These are phyloP conservation scores for Triops longicaudatus DNA, from an alignment of 1,140 invertebrate species.

Conservation along the genomic window DNA sequence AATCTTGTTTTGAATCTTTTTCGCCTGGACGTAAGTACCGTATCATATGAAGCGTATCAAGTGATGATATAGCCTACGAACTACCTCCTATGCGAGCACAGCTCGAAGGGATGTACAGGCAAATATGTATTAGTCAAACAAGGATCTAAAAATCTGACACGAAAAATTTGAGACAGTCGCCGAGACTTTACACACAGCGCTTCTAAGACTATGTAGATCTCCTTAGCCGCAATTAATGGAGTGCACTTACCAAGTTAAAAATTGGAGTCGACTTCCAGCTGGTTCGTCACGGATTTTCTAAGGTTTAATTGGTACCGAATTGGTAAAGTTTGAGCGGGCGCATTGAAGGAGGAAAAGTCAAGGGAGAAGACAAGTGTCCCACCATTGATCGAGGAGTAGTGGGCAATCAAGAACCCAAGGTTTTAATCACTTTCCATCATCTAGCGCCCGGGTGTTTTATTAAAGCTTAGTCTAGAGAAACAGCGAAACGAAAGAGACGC, in stretches of 20 bases:
- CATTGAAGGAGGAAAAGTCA: constrained; percentile 1
- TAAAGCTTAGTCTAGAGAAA: neutral
- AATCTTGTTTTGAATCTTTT: neutral
- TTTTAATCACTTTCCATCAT: constrained; percentile 13
- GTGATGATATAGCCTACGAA: neutral
- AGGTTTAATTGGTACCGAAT: constrained; percentile 1
- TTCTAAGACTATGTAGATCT: neutral
- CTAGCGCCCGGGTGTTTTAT: neutral
- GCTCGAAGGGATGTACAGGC: too few species aligned
- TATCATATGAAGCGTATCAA: constrained; percentile 15
- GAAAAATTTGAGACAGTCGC: neutral
- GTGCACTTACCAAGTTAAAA: neutral
- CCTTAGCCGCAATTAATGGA: neutral
- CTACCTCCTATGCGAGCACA: too few species aligned
- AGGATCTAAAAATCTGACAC: too few species aligned
- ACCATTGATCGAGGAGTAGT: constrained; percentile 1
- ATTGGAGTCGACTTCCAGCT: neutral
- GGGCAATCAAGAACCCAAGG: neutral
- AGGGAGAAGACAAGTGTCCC: constrained; percentile 6
- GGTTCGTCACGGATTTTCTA: constrained; percentile 3
- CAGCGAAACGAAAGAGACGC: neutral
- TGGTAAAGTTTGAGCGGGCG: neutral
- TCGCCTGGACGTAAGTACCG: neutral
- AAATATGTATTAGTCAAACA: too few species aligned
- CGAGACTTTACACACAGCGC: neutral